Evolutionary conservation across 2,797 vertebrate genomes (phyloP), one percentile per base, ranked within the genome.

Genomic region (Carapus acus): DNA sequence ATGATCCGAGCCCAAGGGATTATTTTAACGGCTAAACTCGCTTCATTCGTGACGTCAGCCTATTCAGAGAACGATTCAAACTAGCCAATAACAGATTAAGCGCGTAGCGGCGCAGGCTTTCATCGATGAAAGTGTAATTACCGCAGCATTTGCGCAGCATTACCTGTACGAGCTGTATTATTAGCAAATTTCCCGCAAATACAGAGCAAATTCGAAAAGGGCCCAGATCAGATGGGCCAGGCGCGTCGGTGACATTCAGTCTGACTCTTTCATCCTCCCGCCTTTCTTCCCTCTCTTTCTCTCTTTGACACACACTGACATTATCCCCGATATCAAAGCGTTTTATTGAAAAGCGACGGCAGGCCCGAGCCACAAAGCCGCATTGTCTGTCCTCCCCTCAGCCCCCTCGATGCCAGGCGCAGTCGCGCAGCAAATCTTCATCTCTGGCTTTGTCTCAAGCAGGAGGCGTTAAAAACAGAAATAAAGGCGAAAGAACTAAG

Each of bases 301-400:
- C 54, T 61, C 61, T 50, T 62, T 49, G 43, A 62, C 62, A 59
- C 62, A 74, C 65, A 70, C 49, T 27, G 49, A 79, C 75, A 67
- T 71, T 74, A 73, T 73, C 72, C 73, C 63, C 53, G 61, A 63
- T 80, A 39, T 78, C 82, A 80, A 72, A 72, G 82, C 62, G 0
- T 37, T 51, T 62, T 63, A 59, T 73, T 74, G 70, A 80, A 76
- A 51, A 58, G 14, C 52, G 54, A 29, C 55, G 49, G 29, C 14
- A 8, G 33, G 22, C 70, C 38, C 14, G 59, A 54, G 49, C 60
- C 54, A 50, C 67, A 67, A 55, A 73, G 54, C 53, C 34, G 54
- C 20, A 69, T 78, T 82, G 52, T 69, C 60, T 31, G 62, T 67
- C 29, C 73, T 63, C 67, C 55, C 24, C 24, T 9, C 24, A 4